Percentiles rank a stretch among this genome's conserved stretches.
phyloP scores from a whole-genome alignment of 1,140 invertebrate species.

The Aphelenchoides besseyi region DNA sequence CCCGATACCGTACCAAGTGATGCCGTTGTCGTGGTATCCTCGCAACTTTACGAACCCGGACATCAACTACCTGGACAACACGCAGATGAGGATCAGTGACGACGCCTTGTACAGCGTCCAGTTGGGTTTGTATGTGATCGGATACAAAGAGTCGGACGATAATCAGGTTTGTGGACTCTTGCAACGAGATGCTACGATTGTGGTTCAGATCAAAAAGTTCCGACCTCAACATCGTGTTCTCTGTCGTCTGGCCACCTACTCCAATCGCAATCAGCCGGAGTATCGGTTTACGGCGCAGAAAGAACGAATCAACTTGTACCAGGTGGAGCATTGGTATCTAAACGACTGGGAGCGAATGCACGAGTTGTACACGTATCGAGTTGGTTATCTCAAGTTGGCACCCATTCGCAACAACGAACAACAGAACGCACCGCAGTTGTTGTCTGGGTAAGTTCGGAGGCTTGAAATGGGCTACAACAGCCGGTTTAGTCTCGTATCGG shows the following conservation, averaged over 20 bases:
- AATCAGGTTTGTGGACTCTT: conserved; percentile 41
- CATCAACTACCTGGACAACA: conserved; percentile 43
- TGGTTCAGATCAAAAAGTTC: conserved; percentile 57
- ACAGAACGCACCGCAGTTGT: conserved; percentile 17
- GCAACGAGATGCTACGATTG: neutral
- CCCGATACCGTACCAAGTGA: conserved; percentile 49
- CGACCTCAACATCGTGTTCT: conserved; percentile 56
- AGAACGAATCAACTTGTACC: conserved; percentile 58
- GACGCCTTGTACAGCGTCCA: conserved; percentile 57
- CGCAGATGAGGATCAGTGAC: conserved; percentile 46
- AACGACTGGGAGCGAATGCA: conserved; percentile 61
- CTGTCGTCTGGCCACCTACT: conserved; percentile 54
- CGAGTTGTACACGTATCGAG: conserved; percentile 55
- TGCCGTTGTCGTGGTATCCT: conserved; percentile 62
- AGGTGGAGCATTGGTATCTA: conserved; percentile 57
- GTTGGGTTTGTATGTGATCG: conserved; percentile 60
- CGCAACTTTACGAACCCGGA: conserved; percentile 62
- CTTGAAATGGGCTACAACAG: conserved; percentile 1
- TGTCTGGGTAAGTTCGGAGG: neutral
- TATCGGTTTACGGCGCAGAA: conserved; percentile 59
- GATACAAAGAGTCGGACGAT: conserved; percentile 60
- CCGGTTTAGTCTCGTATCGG: conserved; percentile 48
- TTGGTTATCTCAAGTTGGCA: conserved; percentile 60
- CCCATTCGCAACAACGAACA: conserved; percentile 53
- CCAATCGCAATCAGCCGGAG: conserved; percentile 55